Evolutionary conservation across 2,797 vertebrate species (phyloP), one percentile per base, ranked within the genome.

Genomic region (Pelobates cultripes): DNA sequence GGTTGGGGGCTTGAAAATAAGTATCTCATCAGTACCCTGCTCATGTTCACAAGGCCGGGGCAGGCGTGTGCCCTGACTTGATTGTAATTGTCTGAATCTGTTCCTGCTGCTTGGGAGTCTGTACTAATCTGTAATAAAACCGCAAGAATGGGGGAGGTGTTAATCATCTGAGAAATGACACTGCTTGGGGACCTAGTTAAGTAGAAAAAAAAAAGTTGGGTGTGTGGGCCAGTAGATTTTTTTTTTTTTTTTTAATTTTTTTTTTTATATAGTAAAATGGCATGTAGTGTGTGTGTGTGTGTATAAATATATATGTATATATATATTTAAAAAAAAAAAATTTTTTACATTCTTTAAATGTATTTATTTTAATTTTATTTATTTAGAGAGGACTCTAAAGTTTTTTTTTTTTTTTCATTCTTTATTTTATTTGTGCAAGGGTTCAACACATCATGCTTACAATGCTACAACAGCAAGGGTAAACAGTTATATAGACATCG

Each of bases 1-100:
- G 68, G 15, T 67, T 76, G 76, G 68, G 94, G 70, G 95, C 95
- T 96, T 96, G 93, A 92, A 64, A 95, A 95, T 98, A 98, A 99
- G 97, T 98, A 96, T 96, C 96, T 99, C 97, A 99, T 99, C 97
- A 99, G 97, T 97, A 99, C 97, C 97, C 97, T 96, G 95, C 97
- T 99, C 98, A 98, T 97, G 97, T 96, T 88, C 94, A 95, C 96
- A 95, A 93, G 94, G 95, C 96, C 96, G 94, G 95, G 95, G 96
- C 96, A 95, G 95, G 96, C 96, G 96, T 97, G 97, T 96, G 96
- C 97, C 95, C 97, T 98, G 97, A 98, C 97, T 99, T 99, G 97
- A 99, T 99, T 99, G 97, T 99, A 99, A 99, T 99, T 99, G 98
- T 97, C 95, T 96, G 97, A 99, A 99, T 99, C 97, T 94, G 94